A percentile compares a stretch with the other conserved stretches of the same genome.
These are phyloP conservation scores for Heptranchias perlo DNA, from an alignment of 2,113 vertebrate species.

Conservation along the genomic window DNA sequence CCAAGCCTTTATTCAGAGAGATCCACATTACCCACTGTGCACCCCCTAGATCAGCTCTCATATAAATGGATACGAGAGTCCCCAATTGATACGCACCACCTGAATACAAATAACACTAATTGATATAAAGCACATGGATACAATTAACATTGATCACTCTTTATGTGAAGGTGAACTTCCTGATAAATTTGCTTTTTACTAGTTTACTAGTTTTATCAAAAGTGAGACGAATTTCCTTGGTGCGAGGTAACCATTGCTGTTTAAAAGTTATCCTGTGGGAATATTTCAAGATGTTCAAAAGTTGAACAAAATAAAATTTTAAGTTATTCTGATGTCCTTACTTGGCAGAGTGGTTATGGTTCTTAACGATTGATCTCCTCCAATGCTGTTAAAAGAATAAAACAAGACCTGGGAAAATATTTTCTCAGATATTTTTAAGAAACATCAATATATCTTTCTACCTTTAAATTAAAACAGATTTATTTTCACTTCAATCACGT, in stretches of 20 bases:
- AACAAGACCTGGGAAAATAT: neutral
- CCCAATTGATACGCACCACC: no score
- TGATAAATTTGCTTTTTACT: neutral
- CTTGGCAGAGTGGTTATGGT: conserved; percentile 80
- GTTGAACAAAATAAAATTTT: neutral
- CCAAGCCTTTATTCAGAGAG: no score
- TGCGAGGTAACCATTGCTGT: neutral
- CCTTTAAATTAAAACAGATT: neutral
- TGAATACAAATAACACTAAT: no score
- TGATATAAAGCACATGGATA: no score
- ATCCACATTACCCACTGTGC: no score
- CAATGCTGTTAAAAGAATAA: conserved; percentile 62
- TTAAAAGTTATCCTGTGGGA: neutral
- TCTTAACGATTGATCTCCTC: conserved; percentile 68
- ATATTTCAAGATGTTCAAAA: neutral
- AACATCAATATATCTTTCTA: neutral
- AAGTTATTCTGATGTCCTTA: conserved; percentile 51
- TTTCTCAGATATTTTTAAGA: neutral
- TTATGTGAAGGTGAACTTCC: neutral
- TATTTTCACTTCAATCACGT: neutral
- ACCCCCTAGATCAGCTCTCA: no score
- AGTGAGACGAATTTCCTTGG: no score
- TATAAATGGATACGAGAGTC: no score
- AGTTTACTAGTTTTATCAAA: no score
- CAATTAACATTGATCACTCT: neutral